Percentiles rank a stretch among this genome's conserved stretches.
These are phyloP conservation scores for Melanostigma gelatinosum DNA, from an alignment of 2,113 vertebrate genomes.

Conservation along the genomic window DNA sequence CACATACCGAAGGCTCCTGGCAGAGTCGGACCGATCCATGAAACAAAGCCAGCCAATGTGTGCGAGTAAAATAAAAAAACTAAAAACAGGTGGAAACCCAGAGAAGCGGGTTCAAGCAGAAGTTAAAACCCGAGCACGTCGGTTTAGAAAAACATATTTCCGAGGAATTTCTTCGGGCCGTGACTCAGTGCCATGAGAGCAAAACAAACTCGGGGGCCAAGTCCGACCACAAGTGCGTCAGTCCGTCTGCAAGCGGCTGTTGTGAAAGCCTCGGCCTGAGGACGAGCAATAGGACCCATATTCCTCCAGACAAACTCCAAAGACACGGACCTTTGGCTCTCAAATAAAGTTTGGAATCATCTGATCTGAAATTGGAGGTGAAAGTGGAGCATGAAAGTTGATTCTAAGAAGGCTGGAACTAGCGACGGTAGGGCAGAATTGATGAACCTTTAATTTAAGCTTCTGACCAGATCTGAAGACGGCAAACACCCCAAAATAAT, in stretches of 20 bases:
- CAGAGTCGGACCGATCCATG: conserved; percentile 13
- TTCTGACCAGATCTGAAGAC: neutral
- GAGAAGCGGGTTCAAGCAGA: conserved; percentile 54
- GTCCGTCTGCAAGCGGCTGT: conserved; percentile 33
- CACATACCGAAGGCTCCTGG: conserved; percentile 63
- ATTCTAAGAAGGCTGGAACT: too few relatives aligned
- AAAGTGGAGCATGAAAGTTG: too few relatives aligned
- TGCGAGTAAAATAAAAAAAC: neutral
- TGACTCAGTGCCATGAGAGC: conserved; percentile 62
- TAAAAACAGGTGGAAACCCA: conserved; percentile 67
- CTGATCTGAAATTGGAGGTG: neutral
- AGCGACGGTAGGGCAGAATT: neutral
- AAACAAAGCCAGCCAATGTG: conserved; percentile 29
- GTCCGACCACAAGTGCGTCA: conserved; percentile 72
- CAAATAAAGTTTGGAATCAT: neutral
- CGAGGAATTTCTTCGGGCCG: conserved; percentile 18
- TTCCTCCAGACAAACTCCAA: neutral
- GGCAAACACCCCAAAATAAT: neutral
- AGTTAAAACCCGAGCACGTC: conserved; percentile 43
- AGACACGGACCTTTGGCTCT: neutral
- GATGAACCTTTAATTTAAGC: too few relatives aligned
- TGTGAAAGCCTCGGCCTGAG: conserved; percentile 64
- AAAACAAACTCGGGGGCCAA: conserved; percentile 68
- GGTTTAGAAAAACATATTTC: conserved; percentile 40
- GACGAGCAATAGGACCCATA: neutral